Evolutionary conservation across 2,797 vertebrate genomes (phyloP), one percentile per base, ranked within the genome.

Genomic region (Chromobotia macracanthus): DNA sequence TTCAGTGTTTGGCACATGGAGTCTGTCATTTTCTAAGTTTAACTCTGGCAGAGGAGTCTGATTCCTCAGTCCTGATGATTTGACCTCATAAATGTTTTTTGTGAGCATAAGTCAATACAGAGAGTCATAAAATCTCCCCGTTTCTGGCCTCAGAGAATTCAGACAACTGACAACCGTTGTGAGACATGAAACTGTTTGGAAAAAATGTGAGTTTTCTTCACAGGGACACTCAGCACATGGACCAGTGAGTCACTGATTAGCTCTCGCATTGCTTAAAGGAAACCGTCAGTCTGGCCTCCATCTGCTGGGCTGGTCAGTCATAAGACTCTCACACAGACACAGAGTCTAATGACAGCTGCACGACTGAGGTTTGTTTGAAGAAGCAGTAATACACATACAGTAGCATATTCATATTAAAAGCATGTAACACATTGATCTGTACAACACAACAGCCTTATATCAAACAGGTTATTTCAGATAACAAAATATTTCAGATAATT

Each of bases 1-100:
- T 82, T 85, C 79, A 81, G 58, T 69, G 80, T 79, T 87, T 92
- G 92, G 89, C 88, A 87, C 77, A 67, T 28, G 13, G 72, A 85
- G 89, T 79, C 86, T 94, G 90, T 92, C 89, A 92, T 93, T 92
- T 91, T 91, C 92, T 93, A 93, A 93, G 89, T 93, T 90, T 93
- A 94, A 90, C 87, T 66, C 84, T 89, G 88, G 87, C 88, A 90
- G 83, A 16, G 48, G 81, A 80, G 84, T 84, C 75, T 79, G 84
- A 87, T 80, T 63, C 84, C 84, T 84, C 78, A 64, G 70, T 18
- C 65, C 77, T 87, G 88, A 88, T 86, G 86, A 83, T 86, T 84
- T 75, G 68, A 28, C 72, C 55, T 77, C 78, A 79, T 77, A 25
- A 48, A 25, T 55, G 35, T 64, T 71, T n/a, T 75, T 80, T 48